Evolutionary conservation across 2,113 vertebrate genomes (phyloP), one percentile per base, ranked within the genome.

Genomic region (Hoplias malabaricus): DNA sequence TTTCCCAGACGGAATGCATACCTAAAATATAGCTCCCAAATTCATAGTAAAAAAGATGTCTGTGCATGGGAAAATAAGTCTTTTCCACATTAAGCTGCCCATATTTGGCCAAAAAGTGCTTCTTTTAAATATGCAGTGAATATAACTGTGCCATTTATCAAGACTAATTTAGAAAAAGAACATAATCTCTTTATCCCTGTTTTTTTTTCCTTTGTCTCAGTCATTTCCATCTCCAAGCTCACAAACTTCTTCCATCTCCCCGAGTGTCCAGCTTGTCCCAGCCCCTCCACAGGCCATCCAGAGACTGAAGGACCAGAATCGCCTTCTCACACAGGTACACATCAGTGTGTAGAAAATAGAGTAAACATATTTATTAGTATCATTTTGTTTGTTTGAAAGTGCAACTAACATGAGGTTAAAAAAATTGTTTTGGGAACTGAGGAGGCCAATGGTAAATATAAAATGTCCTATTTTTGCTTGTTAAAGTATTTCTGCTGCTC

Each of bases 281-380:
- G 84, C 88, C 83, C 87, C 92, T 86, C 85, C 95, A 85, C 96
- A 96, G 83, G 92, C 94, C 84, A 92, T 98, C 80, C 90, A 90
- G 73, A 94, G 96, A 91, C 90, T 99, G 84, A 98, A 98, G 81
- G 96, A 98, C 50, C 97, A 99, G 90, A 99, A 98, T 83, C 88
- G 94, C 2, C 96, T 96, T 0, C 96, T 99, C 74, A 98, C 96
- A 31, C 94, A 97, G 94, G 98, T 95, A 62, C n/a, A n/a, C n/a
- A n/a, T n/a, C n/a, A n/a, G n/a, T n/a, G n/a, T n/a, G n/a, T n/a
- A n/a, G n/a, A n/a, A n/a, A n/a, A n/a, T n/a, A n/a, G n/a, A n/a
- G n/a, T n/a, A n/a, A 38, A 50, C 14, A 21, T 3, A 19, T 19
- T 29, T 23, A 46, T 62, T 57, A 29, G 9, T 29, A 25, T n/a